Conservation (phyloP, 1,140 invertebrate genomes). For the Ericerus pela region DNA sequence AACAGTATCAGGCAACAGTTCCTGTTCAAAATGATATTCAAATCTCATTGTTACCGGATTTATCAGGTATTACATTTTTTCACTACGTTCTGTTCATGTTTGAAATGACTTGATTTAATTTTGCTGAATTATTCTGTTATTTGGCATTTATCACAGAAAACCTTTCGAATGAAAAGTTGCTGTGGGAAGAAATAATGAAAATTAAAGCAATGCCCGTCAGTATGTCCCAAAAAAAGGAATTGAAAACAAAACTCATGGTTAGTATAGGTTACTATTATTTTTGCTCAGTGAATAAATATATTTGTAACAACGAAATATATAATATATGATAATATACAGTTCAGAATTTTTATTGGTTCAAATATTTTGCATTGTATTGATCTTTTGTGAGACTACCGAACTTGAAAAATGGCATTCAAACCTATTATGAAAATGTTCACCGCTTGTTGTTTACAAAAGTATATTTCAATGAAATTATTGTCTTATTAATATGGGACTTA, state of each 20-base stretch:
- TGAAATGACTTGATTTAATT: neutral
- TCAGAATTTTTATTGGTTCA: neutral
- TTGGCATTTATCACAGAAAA: constrained; percentile 38
- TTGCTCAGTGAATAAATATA: neutral
- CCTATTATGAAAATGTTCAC: no score
- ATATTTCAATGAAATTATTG: no score
- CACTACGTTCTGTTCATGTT: neutral
- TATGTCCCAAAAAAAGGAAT: constrained; percentile 62
- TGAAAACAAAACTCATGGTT: constrained; percentile 63
- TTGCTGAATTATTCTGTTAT: neutral
- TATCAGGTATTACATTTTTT: constrained; percentile 37
- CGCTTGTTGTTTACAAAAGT: no score
- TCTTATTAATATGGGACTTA: no score
- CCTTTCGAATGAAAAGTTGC: constrained; percentile 62
- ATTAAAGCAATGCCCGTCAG: constrained; percentile 66
- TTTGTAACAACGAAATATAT: neutral
- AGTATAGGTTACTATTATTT: constrained; percentile 18
- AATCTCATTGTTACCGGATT: constrained; percentile 55
- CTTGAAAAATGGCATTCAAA: no score
- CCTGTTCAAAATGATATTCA: constrained; percentile 45
- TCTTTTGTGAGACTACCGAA: neutral
- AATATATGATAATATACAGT: neutral
- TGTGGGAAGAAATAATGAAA: constrained; percentile 72
- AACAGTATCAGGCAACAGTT: constrained; percentile 22
- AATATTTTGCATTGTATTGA: neutral